These are phyloP conservation scores for Cephalopachus bancanus DNA, from an alignment of 2,797 vertebrate genomes.

Conservation along the genomic window DNA sequence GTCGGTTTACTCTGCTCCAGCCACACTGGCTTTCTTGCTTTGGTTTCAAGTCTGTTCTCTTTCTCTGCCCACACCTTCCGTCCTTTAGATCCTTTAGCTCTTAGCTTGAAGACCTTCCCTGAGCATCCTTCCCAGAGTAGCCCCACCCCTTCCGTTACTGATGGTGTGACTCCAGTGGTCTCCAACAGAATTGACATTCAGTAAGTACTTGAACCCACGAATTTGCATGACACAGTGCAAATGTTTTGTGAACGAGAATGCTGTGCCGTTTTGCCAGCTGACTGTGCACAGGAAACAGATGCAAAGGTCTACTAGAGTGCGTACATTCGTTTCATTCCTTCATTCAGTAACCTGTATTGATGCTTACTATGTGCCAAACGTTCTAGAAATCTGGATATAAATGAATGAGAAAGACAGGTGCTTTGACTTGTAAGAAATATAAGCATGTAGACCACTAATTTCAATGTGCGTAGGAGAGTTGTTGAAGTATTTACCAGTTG, in stretches of 20 bases:
- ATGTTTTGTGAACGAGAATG: conserved; percentile 41
- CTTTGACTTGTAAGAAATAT: not conserved
- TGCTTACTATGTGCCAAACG: not conserved
- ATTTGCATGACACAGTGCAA: conserved; percentile 14
- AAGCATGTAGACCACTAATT: not conserved
- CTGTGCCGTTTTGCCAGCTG: conserved; percentile 6
- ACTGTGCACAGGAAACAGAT: not conserved
- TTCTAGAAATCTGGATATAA: conserved; percentile 14
- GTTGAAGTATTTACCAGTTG: not conserved
- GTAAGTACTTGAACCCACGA: conserved; percentile 57
- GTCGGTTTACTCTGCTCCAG: not conserved
- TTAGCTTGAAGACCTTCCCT: conserved; percentile 72
- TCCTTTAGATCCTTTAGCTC: conserved; percentile 62
- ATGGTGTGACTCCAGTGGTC: conserved; percentile 55
- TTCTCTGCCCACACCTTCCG: conserved; percentile 31
- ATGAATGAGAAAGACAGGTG: not conserved
- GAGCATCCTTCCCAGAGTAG: conserved; percentile 67
- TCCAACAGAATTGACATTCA: conserved; percentile 64
- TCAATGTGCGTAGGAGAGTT: not conserved
- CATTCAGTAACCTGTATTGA: not conserved
- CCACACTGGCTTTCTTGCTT: conserved; percentile 56
- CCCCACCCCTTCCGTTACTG: conserved; percentile 48
- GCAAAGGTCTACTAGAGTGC: not conserved
- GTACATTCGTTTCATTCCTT: not conserved
- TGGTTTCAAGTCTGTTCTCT: conserved; percentile 69